Percentiles rank a stretch among this genome's conserved stretches.
phyloP scores from a whole-genome alignment of 2,113 vertebrate species.

The Pterocles gutturalis region DNA sequence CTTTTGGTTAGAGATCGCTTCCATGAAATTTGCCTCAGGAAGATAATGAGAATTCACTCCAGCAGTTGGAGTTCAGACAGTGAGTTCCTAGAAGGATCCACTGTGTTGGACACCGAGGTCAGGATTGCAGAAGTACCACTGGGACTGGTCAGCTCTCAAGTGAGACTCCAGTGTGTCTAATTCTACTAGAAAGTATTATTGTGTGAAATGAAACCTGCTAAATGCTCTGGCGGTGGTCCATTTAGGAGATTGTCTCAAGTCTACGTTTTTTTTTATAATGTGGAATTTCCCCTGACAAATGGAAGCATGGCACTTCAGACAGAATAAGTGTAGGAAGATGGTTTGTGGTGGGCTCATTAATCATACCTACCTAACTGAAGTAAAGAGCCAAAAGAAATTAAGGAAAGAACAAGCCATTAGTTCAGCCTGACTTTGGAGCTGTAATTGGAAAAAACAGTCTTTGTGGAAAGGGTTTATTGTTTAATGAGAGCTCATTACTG shows the following conservation, averaged over 20 bases:
- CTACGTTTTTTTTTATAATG: not conserved
- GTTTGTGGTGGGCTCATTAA: not conserved
- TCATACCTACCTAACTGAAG: not conserved
- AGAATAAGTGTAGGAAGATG: not conserved
- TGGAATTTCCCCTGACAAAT: not conserved
- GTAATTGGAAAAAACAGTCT: not conserved
- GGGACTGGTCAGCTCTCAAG: not conserved
- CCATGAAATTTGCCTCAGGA: not conserved
- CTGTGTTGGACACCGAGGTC: not conserved
- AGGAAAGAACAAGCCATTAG: not conserved
- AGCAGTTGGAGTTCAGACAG: not conserved
- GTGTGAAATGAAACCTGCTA: not conserved
- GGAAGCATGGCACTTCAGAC: not conserved
- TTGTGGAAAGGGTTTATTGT: not conserved
- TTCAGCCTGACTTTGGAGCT: not conserved
- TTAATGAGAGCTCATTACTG: not conserved
- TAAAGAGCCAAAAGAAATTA: not conserved
- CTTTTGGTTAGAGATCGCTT: not conserved
- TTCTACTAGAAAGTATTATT: not conserved
- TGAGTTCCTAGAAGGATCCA: not conserved
- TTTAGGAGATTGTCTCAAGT: not conserved
- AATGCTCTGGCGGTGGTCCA: not conserved
- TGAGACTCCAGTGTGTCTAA: not conserved
- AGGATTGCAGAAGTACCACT: not conserved
- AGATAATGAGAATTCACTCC: not conserved